phyloP scores from a whole-genome alignment of 2,113 vertebrate species.

The Dolichallabes microphthalmus region DNA sequence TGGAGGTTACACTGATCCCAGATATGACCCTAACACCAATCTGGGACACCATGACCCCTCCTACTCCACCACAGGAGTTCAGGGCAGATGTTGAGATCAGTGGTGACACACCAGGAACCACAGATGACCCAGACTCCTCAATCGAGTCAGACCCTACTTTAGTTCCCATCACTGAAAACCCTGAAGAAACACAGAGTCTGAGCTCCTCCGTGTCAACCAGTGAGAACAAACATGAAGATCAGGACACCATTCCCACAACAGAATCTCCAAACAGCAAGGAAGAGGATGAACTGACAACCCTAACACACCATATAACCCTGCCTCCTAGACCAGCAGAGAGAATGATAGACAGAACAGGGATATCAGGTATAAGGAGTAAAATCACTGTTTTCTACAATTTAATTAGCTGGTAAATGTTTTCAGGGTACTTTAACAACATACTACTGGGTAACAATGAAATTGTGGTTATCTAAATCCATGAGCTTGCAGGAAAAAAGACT shows the following conservation, averaged over 20 bases:
- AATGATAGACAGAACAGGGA: constrained; percentile 57
- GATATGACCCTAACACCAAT: constrained; percentile 44
- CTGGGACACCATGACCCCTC: constrained; percentile 47
- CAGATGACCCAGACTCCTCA: constrained; percentile 41
- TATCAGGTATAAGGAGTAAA: constrained; percentile 61
- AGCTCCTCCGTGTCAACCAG: accelerated
- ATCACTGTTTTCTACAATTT: constrained; percentile 39
- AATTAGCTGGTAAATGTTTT: not conserved
- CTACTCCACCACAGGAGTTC: constrained; percentile 59
- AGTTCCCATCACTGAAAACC: not conserved
- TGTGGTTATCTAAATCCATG: not conserved
- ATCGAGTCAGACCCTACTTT: constrained; percentile 29
- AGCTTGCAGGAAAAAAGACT: not conserved
- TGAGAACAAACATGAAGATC: constrained; percentile 22
- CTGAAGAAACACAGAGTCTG: constrained; percentile 3
- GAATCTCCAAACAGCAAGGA: constrained; percentile 35
- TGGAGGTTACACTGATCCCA: constrained; percentile 61
- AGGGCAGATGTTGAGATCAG: constrained; percentile 64
- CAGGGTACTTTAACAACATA: not conserved
- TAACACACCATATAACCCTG: constrained; percentile 41
- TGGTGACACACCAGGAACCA: constrained; percentile 38
- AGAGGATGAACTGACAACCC: constrained; percentile 28
- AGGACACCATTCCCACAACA: constrained; percentile 36
- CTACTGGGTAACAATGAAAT: not conserved
- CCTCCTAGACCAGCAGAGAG: constrained; percentile 64